Conservation (phyloP, 2,888 invertebrate genomes). For the Oscheius onirici region DNA sequence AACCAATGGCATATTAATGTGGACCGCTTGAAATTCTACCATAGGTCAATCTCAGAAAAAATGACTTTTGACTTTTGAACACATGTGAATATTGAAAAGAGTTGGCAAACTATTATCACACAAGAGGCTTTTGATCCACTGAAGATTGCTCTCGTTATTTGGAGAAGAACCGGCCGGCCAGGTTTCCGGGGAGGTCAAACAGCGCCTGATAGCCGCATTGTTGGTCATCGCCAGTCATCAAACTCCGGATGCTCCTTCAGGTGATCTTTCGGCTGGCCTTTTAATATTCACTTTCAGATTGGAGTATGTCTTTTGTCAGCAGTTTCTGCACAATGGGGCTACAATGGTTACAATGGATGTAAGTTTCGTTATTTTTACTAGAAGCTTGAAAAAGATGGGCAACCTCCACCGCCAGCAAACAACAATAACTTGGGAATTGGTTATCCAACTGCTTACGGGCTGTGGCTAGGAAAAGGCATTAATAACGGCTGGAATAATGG, state of each 20-base stretch:
- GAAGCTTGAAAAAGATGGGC: slow-evolving; percentile 3
- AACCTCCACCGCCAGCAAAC: slow-evolving; percentile 19
- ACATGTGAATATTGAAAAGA: too few species aligned
- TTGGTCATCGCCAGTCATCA: slow-evolving; percentile 2
- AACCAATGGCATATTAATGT: background rate
- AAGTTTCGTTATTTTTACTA: background rate
- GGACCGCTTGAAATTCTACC: background rate
- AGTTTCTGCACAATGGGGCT: slow-evolving; percentile 8
- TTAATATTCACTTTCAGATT: background rate
- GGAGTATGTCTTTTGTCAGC: background rate
- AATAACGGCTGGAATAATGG: slow-evolving; percentile 19
- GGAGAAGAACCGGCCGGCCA: slow-evolving; percentile 30
- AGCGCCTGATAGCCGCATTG: slow-evolving; percentile 29
- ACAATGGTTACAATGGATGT: slow-evolving; percentile 5
- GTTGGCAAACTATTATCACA: too few species aligned
- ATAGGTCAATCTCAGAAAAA: background rate
- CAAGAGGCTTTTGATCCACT: slow-evolving; percentile 12
- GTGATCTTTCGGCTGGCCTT: background rate
- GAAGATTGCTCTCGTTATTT: slow-evolving; percentile 13
- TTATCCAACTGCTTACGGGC: slow-evolving; percentile 60
- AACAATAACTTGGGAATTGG: slow-evolving; percentile 61
- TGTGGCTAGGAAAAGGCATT: slow-evolving; percentile 39
- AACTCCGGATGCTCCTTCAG: slow-evolving; percentile 6
- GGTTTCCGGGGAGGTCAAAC: slow-evolving; percentile 33
- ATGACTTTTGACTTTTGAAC: background rate